Evolutionary conservation across 2,888 invertebrate species (phyloP), one percentile per base, ranked within the genome.

Genomic region (Falcaria lacertinaria): DNA sequence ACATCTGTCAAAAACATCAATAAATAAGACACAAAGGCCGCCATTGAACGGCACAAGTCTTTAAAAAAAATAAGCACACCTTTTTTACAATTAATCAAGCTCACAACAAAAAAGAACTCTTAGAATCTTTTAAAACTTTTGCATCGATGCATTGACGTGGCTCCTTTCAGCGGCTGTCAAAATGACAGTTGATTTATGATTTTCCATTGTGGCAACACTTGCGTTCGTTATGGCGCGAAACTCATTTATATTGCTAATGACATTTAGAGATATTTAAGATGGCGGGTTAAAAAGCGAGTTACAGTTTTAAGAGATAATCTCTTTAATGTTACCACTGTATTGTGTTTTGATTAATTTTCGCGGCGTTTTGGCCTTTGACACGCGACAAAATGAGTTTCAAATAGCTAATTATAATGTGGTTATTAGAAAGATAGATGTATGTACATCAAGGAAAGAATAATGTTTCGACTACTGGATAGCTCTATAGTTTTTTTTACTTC

Each of bases 141-240:
- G 85, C 84, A 82, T 77, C 84, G 77, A 82, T 79, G 85, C 85
- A 87, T 83, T 83, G 84, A 85, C 77, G 79, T 63, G 64, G 74
- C 74, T 80, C 75, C 78, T 86, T 86, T 87, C 86, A 87, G 74
- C 82, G 64, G 72, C 78, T 85, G 84, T 83, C 86, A 82, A 76
- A 81, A 62, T 84, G 85, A 84, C 85, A 77, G 71, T 63, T 86
- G 85, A 87, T 87, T 87, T 87, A 87, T 86, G 80, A 72, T 81
- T 74, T 72, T 64, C 78, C 78, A 80, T 86, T 86, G 85, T 84
- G 74, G 83, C 79, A 79, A 60, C 77, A 76, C 76, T 74, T 63
- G 66, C 69, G 72, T 78, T 79, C 82, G 80, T 80, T 84, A 83
- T 82, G 84, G 81, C 84, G 85, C 80, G 80, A 80, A 82, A 76